These are phyloP conservation scores for Charina bottae DNA, from an alignment of 2,113 vertebrate species.

Conservation along the genomic window DNA sequence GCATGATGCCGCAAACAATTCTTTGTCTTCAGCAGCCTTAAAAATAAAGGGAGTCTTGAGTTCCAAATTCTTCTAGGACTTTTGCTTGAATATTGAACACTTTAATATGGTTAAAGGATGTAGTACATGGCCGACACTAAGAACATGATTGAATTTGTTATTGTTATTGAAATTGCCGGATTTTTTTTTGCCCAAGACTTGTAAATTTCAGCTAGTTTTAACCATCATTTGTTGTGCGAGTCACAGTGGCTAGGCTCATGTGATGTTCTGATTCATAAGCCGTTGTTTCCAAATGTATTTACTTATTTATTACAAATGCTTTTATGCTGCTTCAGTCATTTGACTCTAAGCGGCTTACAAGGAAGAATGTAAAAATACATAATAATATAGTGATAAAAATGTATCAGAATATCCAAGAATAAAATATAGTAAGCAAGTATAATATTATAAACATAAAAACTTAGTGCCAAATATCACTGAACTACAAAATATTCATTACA, in stretches of 20 bases:
- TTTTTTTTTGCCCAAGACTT: not conserved
- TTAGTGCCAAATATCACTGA: not conserved
- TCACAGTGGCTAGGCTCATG: no score
- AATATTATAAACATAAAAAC: not conserved
- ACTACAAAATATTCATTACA: not conserved
- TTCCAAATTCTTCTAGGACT: not conserved
- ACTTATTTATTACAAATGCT: no score
- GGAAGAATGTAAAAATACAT: not conserved
- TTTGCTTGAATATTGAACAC: not conserved
- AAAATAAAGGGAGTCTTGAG: not conserved
- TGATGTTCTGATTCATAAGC: no score
- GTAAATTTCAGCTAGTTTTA: not conserved
- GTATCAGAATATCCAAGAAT: not conserved
- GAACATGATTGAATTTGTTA: no score
- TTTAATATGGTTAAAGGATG: not conserved
- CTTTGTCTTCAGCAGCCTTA: not conserved
- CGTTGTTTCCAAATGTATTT: no score
- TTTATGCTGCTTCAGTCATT: no score
- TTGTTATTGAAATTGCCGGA: not conserved
- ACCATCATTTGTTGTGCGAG: no score
- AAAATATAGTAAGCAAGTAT: not conserved
- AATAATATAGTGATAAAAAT: not conserved
- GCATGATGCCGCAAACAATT: not conserved
- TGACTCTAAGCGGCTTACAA: no score
- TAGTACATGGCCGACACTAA: not conserved